Evolutionary conservation across 2,888 invertebrate species (phyloP).

Genomic region (Lacanobia wlatinum): DNA sequence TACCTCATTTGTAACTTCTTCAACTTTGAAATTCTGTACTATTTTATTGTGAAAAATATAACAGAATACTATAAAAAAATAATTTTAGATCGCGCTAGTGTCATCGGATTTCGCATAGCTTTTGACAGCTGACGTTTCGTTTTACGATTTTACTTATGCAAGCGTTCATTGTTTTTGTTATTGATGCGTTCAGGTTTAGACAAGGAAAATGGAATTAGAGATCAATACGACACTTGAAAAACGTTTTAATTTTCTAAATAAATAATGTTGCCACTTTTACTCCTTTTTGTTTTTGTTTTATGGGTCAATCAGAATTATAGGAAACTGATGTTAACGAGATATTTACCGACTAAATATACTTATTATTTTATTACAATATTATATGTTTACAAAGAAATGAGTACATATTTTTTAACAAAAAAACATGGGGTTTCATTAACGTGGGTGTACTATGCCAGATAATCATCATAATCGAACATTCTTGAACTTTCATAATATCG

Average conservation of each 20-base stretch:
- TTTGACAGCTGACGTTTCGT: constrained; percentile 57
- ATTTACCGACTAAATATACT: too few species aligned
- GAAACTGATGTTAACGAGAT: not conserved
- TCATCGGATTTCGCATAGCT: constrained; percentile 41
- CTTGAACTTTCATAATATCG: too few species aligned
- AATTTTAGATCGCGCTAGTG: constrained; percentile 30
- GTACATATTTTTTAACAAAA: too few species aligned
- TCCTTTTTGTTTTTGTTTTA: too few species aligned
- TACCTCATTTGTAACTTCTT: constrained; percentile 69
- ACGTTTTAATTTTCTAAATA: not conserved
- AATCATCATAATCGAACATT: too few species aligned
- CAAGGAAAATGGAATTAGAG: constrained; percentile 42
- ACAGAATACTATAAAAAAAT: constrained; percentile 49
- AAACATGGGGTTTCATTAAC: too few species aligned
- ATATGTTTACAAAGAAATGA: too few species aligned
- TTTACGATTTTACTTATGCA: constrained; percentile 31
- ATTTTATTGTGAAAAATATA: constrained; percentile 37
- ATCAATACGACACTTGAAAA: constrained; percentile 29
- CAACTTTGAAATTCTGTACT: constrained; percentile 37
- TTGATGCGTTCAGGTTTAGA: constrained; percentile 45
- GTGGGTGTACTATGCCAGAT: too few species aligned
- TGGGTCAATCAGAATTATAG: not conserved
- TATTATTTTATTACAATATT: too few species aligned
- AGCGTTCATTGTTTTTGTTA: constrained; percentile 47
- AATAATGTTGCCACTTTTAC: too few species aligned